Percentiles rank a stretch among this genome's conserved stretches.
Conservation (phyloP, 53 echinoderm and acorn worm genomes). For the Luidia sarsii region DNA sequence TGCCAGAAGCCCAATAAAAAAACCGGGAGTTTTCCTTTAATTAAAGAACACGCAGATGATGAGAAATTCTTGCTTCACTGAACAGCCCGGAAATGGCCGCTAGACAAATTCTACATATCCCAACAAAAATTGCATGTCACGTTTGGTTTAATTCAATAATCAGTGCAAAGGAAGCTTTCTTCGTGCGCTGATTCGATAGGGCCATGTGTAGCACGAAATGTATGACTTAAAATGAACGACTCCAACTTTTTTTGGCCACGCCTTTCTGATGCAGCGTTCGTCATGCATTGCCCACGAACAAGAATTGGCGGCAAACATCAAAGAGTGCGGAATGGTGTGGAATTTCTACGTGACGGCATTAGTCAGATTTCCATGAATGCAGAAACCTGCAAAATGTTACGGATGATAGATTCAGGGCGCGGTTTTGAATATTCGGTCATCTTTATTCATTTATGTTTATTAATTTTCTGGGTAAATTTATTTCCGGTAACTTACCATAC, state of each 20-base stretch:
- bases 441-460: too few species aligned
- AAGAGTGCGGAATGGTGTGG: neutral
- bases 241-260: constrained; percentile 25
- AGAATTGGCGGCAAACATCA: constrained; percentile 27
- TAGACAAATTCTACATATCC: neutral
- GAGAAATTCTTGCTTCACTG: neutral
- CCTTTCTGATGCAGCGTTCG: neutral
- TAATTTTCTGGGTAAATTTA: too few species aligned
- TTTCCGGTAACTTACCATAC: too few species aligned
- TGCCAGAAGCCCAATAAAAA: neutral
- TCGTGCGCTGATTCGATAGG: neutral
- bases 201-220: neutral
- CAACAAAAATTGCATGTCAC: too few species aligned
- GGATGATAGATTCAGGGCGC: too few species aligned
- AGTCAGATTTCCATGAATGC: constrained; percentile 2
- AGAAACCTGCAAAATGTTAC: too few species aligned
- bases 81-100: neutral
- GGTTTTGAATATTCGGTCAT: too few species aligned
- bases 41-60: neutral
- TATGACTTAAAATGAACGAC: neutral
- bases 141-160: neutral
- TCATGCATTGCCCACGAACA: too few species aligned
- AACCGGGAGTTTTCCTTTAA: neutral
- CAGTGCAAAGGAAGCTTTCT: neutral
- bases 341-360: neutral